Percentiles rank a stretch among this genome's conserved stretches.
Evolutionary conservation across 2,797 vertebrate species (phyloP).

Genomic region (Coccyzus lansbergi): DNA sequence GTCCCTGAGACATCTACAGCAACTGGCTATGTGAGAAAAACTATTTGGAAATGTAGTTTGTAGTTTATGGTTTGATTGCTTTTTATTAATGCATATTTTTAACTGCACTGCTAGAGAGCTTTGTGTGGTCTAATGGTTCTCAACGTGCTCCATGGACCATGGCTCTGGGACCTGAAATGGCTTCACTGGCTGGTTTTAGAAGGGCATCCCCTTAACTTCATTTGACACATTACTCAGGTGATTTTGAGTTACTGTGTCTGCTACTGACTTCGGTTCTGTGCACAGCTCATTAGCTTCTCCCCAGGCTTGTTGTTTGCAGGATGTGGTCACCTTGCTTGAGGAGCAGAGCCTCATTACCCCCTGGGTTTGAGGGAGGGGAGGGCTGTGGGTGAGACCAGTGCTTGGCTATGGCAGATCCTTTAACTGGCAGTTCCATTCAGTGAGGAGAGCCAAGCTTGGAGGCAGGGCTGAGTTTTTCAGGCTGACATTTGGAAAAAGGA

Average conservation of each 20-base stretch:
- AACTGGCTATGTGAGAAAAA: slow-evolving; percentile 28
- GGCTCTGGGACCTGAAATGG: not conserved
- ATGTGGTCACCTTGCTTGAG: not conserved
- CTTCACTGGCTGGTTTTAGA: not conserved
- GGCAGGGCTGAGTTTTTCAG: not conserved
- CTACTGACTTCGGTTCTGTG: not conserved
- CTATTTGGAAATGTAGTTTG: slow-evolving; percentile 40
- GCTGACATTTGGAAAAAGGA: slow-evolving; percentile 2
- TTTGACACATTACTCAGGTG: not conserved
- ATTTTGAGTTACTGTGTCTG: not conserved
- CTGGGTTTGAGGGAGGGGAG: not conserved
- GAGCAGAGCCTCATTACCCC: not conserved
- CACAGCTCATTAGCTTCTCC: not conserved
- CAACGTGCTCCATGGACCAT: accelerated
- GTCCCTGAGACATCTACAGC: slow-evolving; percentile 19
- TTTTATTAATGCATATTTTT: slow-evolving; percentile 1
- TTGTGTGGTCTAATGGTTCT: not conserved
- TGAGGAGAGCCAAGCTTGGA: not conserved
- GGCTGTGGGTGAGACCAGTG: accelerated
- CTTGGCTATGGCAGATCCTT: not conserved
- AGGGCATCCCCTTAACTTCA: not conserved
- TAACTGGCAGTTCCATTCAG: not conserved
- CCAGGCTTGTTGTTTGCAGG: not conserved
- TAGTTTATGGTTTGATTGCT: slow-evolving; percentile 1
- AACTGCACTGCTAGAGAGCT: not conserved